A percentile compares a stretch with the other conserved stretches of the same genome.
Conservation (phyloP, 2,888 invertebrate species). For the Acanthosoma haemorrhoidale region DNA sequence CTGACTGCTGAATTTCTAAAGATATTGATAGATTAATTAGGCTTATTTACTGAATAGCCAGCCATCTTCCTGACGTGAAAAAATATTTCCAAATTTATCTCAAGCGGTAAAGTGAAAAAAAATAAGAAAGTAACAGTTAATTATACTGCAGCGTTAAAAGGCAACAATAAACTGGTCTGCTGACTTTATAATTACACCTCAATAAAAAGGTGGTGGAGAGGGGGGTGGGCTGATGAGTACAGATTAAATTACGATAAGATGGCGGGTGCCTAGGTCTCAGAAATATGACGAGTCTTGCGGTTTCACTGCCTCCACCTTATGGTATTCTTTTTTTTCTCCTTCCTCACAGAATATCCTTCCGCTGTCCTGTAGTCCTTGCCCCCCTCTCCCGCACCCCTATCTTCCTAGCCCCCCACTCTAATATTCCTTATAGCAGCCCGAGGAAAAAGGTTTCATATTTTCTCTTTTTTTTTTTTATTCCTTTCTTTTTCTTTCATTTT, state of each 20-base stretch:
- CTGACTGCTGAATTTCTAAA: no score
- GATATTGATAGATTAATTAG: no score
- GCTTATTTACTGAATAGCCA: no score
- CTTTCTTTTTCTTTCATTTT: background rate
- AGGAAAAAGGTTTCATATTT: constrained; percentile 12
- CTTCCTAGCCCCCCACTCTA: no score
- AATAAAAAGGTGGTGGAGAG: background rate
- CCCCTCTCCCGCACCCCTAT: background rate
- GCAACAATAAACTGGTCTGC: no score
- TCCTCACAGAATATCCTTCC: background rate
- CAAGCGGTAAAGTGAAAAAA: no score
- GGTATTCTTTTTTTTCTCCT: constrained; percentile 6
- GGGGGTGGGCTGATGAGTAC: background rate
- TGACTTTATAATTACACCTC: background rate
- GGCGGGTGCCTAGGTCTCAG: background rate
- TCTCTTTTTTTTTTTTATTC: background rate
- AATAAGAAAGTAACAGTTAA: no score
- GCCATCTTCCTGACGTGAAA: no score
- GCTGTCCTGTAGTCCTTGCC: background rate
- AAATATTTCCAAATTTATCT: no score
- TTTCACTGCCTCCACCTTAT: no score
- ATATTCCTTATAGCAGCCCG: constrained; percentile 10
- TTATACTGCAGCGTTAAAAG: no score
- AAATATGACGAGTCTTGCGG: background rate
- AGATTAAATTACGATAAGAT: constrained; percentile 8